These are phyloP conservation scores for Aphelocoma coerulescens DNA, from an alignment of 2,113 vertebrate species.

Conservation along the genomic window DNA sequence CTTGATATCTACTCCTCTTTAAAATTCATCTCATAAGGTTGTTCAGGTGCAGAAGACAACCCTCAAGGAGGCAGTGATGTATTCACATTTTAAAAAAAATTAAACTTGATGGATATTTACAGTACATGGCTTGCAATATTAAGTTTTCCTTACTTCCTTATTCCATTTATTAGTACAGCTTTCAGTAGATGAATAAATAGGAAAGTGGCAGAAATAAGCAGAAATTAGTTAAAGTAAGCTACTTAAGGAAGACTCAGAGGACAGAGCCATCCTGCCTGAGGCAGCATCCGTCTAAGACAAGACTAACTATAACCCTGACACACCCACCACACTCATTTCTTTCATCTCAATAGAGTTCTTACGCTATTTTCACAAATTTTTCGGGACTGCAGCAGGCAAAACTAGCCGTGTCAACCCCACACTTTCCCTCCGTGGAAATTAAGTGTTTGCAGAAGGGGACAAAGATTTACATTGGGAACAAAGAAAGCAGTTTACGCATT, in stretches of 20 bases:
- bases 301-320: neutral
- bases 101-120: neutral
- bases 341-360: neutral
- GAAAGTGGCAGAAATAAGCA: neutral
- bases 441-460: neutral
- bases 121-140: neutral
- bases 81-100: neutral
- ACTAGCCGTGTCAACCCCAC: neutral
- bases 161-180: neutral
- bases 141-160: neutral
- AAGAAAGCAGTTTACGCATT: neutral
- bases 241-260: neutral
- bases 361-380: neutral
- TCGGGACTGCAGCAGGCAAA: neutral
- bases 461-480: neutral
- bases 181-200: neutral
- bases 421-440: neutral
- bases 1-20: neutral
- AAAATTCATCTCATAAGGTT: neutral
- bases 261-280: neutral
- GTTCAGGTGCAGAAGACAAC: neutral
- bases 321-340: neutral
- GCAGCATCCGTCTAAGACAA: neutral
- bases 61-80: neutral
- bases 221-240: neutral